Conservation (phyloP, 1,140 invertebrate genomes). For the Oncopodura yosiiana region DNA sequence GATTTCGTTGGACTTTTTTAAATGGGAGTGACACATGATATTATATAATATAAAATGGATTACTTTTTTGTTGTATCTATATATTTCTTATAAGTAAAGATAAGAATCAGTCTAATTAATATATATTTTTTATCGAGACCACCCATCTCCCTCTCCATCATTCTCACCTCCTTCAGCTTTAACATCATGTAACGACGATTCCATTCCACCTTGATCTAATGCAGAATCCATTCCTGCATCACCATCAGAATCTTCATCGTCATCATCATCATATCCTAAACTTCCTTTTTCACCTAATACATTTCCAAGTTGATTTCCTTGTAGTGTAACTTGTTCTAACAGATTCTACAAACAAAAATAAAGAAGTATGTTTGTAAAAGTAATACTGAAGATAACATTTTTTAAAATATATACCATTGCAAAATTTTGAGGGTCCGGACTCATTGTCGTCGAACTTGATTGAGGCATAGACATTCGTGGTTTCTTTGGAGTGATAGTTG, state of each 20-base stretch:
- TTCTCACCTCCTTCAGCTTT: slow-evolving; percentile 15
- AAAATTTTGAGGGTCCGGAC: slow-evolving; percentile 26
- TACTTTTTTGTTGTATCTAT: too few species aligned
- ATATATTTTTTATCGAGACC: slow-evolving; percentile 29
- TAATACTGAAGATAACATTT: not conserved
- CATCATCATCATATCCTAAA: slow-evolving; percentile 19
- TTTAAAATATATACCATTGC: slow-evolving; percentile 25
- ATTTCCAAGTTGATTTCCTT: slow-evolving; percentile 24
- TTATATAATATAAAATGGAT: too few species aligned
- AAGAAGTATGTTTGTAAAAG: not conserved
- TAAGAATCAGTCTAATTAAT: too few species aligned
- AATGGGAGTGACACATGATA: too few species aligned
- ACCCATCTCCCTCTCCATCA: slow-evolving; percentile 27
- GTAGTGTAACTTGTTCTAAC: slow-evolving; percentile 25
- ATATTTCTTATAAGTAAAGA: too few species aligned
- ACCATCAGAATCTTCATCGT: slow-evolving; percentile 29
- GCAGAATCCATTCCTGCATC: too few species aligned
- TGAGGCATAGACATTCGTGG: slow-evolving; percentile 27
- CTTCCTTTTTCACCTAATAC: too few species aligned
- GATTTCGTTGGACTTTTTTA: too few species aligned
- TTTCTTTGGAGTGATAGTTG: slow-evolving; percentile 34
- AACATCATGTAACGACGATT: not conserved
- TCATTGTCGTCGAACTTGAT: slow-evolving; percentile 23
- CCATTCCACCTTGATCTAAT: slow-evolving; percentile 3
- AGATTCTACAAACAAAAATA: slow-evolving; percentile 15